Evolutionary conservation across 2,113 vertebrate genomes (phyloP), one percentile per base, ranked within the genome.

Genomic region (Macrotis lagotis): DNA sequence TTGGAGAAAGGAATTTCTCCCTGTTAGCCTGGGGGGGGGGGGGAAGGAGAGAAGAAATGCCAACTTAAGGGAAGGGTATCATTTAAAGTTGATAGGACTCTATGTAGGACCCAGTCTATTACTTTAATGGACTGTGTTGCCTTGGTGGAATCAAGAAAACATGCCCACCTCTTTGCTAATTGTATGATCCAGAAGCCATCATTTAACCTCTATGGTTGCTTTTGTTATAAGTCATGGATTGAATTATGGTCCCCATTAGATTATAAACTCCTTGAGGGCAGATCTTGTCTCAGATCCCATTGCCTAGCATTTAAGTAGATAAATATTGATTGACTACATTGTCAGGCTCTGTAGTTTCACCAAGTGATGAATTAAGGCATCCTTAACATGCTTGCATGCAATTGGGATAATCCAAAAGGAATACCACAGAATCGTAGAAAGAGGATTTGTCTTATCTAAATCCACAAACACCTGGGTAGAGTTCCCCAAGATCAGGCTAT

Each of bases 81-180:
- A 16, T 7, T 59, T 49, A 0, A 25, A 49, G 49, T 28, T 16
- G 88, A 0, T 25, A 0, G 0, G 44, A 25, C 12, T 66, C 51
- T 1, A 0, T 49, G 37, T 1, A 0, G n/a, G 50, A 14, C 49
- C 3, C 8, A 51, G 19, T n/a, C 1, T 0, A 10, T 66, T 37
- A 26, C 53, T 25, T 50, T 92, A n/a, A 48, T n/a, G 8, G 3
- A 14, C 9, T 1, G 0, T 0, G 48, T 26, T 12, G 31, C 37
- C 91, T 37, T 19, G 49, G 12, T 10, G 59, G 48, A 47, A 25
- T 91, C 91, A 1, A 3, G 51, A 26, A 48, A 3, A 48, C 3
- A 0, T 28, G 51, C 66, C 37, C n/a, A 14, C 19, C 66, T 83
- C 16, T 24, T 24, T 6, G 8, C n/a, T 83, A 2, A 83, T 7